Base-by-base conservation (phyloP, 2,113 vertebrate species). In the Leiothrix lutea region DNA sequence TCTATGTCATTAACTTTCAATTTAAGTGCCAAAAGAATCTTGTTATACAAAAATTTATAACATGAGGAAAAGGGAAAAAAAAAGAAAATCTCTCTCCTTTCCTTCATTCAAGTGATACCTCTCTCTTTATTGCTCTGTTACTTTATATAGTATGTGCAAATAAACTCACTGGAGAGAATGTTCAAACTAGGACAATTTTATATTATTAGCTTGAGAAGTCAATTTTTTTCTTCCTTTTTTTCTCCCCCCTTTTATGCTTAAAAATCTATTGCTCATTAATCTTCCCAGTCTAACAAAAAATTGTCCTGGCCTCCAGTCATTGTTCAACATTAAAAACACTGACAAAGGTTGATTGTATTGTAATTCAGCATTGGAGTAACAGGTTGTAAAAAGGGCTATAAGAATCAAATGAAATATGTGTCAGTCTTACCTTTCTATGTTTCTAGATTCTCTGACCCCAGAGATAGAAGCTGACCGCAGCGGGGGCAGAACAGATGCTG, bases 381-480 rank as follows among this genome's bases (percentile, higher is more conserved):
- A 98, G 97, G 98, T 98, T 98, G 95, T 94, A 95, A 96, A 95
- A 97, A 97, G 66, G 96, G 96, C 94, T 97, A 94, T 95, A 95
- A 95, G 96, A 97, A 96, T 95, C 89, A 75, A 97, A 97, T 98
- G 97, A 98, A 98, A 98, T 98, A 97, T 98, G 91, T 98, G 96
- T 97, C 97, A 97, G 95, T 98, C 98, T 98, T 98, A 98, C 99
- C 97, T 98, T 98, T 99, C 98, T 98, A 85, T 98, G 98, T 98
- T 99, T 98, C 96, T 98, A 99, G 99, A 99, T 97, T 99, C 99
- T 98, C 98, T 99, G 99, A 99, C 99, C 99, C 99, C 99, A 98
- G 99, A 99, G 99, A 99, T 99, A 98, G 99, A 99, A 98, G 99
- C 98, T 99, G 99, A 99, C 99, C 99, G 99, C 98, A 99, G 98